These are phyloP conservation scores for Catalaphyllia jardinei DNA, from an alignment of 64 coral and sea anemone species.

Conservation along the genomic window DNA sequence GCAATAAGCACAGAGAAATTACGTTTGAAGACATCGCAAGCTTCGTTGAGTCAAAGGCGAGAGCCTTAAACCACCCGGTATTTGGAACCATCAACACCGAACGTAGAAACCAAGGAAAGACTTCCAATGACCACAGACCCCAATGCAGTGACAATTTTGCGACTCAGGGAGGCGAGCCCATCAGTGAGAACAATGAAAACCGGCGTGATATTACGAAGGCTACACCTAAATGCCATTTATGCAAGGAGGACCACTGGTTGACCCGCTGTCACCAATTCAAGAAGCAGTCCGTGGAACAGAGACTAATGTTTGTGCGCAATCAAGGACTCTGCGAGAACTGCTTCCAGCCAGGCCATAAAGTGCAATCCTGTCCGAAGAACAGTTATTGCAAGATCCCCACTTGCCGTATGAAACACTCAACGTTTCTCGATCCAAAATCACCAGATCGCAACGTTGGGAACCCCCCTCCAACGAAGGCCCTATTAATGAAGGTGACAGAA, in stretches of 20 bases:
- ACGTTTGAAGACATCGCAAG: conserved; percentile 7
- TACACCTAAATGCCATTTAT: conserved; percentile 20
- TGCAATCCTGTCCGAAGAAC: conserved; percentile 38
- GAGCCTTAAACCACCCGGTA: conserved; percentile 34
- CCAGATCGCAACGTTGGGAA: not conserved
- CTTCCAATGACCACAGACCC: not conserved
- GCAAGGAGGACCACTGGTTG: conserved; percentile 52
- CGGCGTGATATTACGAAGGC: not conserved
- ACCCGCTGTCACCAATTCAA: conserved; percentile 40
- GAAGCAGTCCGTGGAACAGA: conserved; percentile 24
- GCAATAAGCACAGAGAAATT: conserved; percentile 11
- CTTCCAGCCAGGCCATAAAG: conserved; percentile 28
- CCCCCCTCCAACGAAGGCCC: not conserved
- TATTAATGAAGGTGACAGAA: not conserved
- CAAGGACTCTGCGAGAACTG: conserved; percentile 63
- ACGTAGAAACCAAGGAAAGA: not conserved
- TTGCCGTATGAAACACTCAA: conserved; percentile 46
- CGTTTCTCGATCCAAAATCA: conserved; percentile 47
- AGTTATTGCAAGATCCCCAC: conserved; percentile 50
- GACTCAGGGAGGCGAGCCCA: not conserved
- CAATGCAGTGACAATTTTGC: not conserved
- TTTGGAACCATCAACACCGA: conserved; percentile 18
- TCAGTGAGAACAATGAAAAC: not conserved
- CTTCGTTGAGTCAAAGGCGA: conserved; percentile 37
- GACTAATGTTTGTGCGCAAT: conserved; percentile 14